phyloP scores from a whole-genome alignment of 2,888 invertebrate species.

The Chromoteleia sp. region DNA sequence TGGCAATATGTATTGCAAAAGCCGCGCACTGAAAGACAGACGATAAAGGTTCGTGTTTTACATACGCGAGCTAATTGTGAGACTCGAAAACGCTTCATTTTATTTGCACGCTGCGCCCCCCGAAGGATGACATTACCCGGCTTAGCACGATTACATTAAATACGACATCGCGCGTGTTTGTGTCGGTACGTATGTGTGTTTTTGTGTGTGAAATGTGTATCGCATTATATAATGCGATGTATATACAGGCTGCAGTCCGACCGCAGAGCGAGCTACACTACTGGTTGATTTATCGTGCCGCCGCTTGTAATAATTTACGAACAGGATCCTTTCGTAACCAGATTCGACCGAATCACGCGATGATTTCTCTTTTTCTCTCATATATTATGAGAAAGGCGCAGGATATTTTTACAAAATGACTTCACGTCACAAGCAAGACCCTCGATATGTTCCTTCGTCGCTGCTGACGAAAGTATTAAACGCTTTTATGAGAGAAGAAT shows the following conservation, averaged over 20 bases:
- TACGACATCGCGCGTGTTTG: constrained; percentile 33
- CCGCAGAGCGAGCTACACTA: constrained; percentile 68
- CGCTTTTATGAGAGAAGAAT: constrained; percentile 24
- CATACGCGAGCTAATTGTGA: constrained; percentile 38
- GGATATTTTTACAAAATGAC: constrained; percentile 44
- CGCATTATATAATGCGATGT: constrained; percentile 54
- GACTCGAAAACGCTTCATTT: constrained; percentile 39
- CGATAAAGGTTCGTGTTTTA: constrained; percentile 41
- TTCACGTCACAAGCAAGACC: constrained; percentile 38
- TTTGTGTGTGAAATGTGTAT: constrained; percentile 32
- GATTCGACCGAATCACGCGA: constrained; percentile 68
- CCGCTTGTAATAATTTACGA: constrained; percentile 65
- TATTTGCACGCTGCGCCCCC: constrained; percentile 42
- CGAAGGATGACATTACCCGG: constrained; percentile 54
- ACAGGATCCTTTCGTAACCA: constrained; percentile 68
- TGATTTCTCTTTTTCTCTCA: constrained; percentile 55
- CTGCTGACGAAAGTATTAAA: constrained; percentile 46
- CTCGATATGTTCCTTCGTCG: constrained; percentile 22
- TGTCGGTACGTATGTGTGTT: constrained; percentile 16
- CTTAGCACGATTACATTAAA: constrained; percentile 66
- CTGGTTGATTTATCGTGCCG: constrained; percentile 64
- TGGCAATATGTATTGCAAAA: constrained; percentile 34
- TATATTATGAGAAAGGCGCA: constrained; percentile 50
- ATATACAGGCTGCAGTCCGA: constrained; percentile 57
- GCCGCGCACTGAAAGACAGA: constrained; percentile 25